Evolutionary conservation across 2,797 vertebrate genomes (phyloP).

Genomic region (Darevskia mixta): DNA sequence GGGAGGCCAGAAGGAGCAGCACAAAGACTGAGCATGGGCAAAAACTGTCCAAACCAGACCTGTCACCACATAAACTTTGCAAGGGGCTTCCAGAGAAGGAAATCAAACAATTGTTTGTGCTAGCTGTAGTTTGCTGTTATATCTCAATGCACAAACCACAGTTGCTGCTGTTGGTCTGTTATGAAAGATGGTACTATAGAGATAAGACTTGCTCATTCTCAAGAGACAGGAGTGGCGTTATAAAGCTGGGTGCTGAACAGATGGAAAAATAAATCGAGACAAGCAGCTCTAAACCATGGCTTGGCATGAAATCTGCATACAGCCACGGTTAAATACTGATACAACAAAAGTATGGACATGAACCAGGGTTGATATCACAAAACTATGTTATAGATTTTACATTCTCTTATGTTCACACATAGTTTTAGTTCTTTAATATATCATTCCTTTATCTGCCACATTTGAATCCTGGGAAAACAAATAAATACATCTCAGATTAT

Average conservation of each 20-base stretch:
- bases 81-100: no score
- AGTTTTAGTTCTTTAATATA: background rate
- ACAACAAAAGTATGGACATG: background rate
- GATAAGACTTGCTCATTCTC: background rate
- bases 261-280: background rate
- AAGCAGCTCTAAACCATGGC: background rate
- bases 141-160: background rate
- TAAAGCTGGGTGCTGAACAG: background rate
- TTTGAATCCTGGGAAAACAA: background rate
- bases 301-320: background rate
- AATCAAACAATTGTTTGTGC: background rate
- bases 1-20: background rate
- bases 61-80: no score
- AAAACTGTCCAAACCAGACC: background rate
- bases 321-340: background rate
- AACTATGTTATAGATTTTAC: background rate
- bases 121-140: background rate
- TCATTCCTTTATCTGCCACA: background rate
- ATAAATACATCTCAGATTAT: background rate
- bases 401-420: background rate
- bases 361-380: background rate
- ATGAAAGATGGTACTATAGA: background rate
- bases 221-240: accelerated
- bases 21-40: background rate
- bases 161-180: background rate